Evolutionary conservation across 2,888 invertebrate genomes (phyloP).

Genomic region (Drosophila villosipedis): DNA sequence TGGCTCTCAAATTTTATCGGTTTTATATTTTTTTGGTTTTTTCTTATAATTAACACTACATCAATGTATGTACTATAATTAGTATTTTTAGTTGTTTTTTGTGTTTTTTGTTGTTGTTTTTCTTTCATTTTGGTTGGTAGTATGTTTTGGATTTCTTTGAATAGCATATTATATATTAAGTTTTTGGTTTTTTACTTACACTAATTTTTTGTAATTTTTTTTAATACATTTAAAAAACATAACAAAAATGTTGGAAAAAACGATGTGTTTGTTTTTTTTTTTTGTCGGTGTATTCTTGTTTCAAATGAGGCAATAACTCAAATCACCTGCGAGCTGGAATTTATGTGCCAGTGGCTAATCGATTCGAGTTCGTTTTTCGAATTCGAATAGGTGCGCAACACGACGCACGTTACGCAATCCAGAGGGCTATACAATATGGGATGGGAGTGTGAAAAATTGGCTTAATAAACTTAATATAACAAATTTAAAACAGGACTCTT

Average conservation of each 20-base stretch:
- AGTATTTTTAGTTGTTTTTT: conserved; percentile 78
- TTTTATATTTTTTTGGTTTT: conserved; percentile 45
- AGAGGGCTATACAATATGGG: conserved; percentile 62
- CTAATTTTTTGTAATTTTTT: conserved; percentile 47
- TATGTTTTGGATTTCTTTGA: conserved; percentile 83
- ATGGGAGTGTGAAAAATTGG: conserved; percentile 42
- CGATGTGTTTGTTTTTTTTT: conserved; percentile 32
- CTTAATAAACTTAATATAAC: conserved; percentile 51
- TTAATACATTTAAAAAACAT: conserved; percentile 71
- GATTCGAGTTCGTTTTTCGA: conserved; percentile 46
- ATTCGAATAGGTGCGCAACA: conserved; percentile 37
- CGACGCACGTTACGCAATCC: conserved; percentile 31
- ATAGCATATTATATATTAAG: conserved; percentile 74
- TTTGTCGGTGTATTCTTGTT: conserved; percentile 68
- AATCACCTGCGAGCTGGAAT: conserved; percentile 76
- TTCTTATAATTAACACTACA: conserved; percentile 79
- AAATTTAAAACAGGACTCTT: conserved; percentile 39
- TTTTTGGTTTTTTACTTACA: conserved; percentile 53
- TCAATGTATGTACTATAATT: conserved; percentile 82
- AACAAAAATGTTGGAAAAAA: conserved; percentile 62
- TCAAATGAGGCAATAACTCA: conserved; percentile 62
- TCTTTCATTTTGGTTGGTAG: conserved; percentile 60
- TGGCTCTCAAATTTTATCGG: conserved; percentile 57
- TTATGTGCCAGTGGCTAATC: conserved; percentile 75
- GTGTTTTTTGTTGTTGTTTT: conserved; percentile 23